Evolutionary conservation across 2,888 invertebrate genomes (phyloP), one percentile per base, ranked within the genome.

Genomic region (Cylloceria caligata): DNA sequence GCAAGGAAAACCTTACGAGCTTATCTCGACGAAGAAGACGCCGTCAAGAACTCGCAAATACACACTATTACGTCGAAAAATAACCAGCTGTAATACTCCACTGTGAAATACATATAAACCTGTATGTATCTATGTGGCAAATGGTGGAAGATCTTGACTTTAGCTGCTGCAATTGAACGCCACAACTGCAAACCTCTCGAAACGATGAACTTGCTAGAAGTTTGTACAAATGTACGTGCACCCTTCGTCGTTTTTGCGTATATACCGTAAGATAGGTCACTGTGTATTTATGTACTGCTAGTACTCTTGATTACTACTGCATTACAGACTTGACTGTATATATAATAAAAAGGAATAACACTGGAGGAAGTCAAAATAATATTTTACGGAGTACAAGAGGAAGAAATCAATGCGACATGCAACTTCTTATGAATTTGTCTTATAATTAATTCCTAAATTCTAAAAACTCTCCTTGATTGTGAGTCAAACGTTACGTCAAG

Each of bases 1-100:
- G 81, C 77, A 30, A 47, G 67, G 75, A 79, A 82, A 82, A 79
- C 36, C 42, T n/a, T 78, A 55, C 65, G 42, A 71, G 69, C 60
- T 76, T 62, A 39, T 55, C 65, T 42, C 42, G 16, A 21, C 27
- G 34, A 42, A 49, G 55, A 76, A 72, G 42, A 72, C 45, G 60
- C 60, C 49, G 76, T 76, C 67, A 36, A 30, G 30, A 42, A 34
- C 16, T 49, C 36, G 72, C 69, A 65, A 49, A 80, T 69, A 45
- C 69, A 75, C 47, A 47, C 69, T 65, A 65, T 57, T 80, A 24
- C 80, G 30, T 45, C 57, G 52, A 55, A 57, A 64, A 36, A 34
- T 42, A 52, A 64, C 16, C 42, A 57, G 39, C 36, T 13, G 16
- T 64, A 52, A 60, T 49, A 16, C 30, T 24, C 11, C 9, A 57